Percentiles rank a stretch among this genome's conserved stretches.
These are phyloP conservation scores for Tryphoninae sp. DNA, from an alignment of 2,888 invertebrate species.

Conservation along the genomic window DNA sequence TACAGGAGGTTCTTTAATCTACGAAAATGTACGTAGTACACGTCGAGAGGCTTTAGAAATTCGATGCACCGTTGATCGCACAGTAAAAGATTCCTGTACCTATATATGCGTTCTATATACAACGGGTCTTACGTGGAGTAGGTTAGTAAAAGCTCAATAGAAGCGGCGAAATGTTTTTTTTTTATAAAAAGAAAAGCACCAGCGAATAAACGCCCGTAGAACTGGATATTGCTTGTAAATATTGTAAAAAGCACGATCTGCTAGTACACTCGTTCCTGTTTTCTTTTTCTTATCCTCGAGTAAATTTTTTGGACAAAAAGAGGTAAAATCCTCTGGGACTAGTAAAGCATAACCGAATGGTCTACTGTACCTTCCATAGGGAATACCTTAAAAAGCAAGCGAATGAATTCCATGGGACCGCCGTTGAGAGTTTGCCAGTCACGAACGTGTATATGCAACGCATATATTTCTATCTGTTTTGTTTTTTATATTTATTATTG, in stretches of 20 bases:
- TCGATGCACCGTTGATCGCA: conserved; percentile 25
- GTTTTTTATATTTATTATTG: not conserved
- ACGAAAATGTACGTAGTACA: not conserved
- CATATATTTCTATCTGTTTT: not conserved
- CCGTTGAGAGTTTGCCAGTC: conserved; percentile 11
- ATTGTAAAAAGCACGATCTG: conserved; percentile 51
- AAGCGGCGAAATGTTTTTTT: conserved; percentile 11
- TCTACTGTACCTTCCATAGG: not conserved
- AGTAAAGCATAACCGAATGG: conserved; percentile 22
- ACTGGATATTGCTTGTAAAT: conserved; percentile 64
- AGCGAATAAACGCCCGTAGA: conserved; percentile 25
- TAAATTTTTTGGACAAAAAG: conserved; percentile 22
- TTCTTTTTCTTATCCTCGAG: conserved; percentile 27
- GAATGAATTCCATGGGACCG: not conserved
- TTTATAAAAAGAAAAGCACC: conserved; percentile 36
- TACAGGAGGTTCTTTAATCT: not conserved
- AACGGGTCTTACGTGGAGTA: not conserved
- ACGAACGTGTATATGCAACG: not conserved
- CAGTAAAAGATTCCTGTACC: not conserved
- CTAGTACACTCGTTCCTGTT: conserved; percentile 17
- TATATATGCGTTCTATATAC: not conserved
- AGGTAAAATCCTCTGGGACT: conserved; percentile 48
- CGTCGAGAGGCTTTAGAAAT: conserved; percentile 10
- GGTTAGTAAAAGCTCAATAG: conserved; percentile 14
- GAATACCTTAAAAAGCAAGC: conserved; percentile 15